phyloP scores from a whole-genome alignment of 2,113 vertebrate genomes.

The Chauna torquata region DNA sequence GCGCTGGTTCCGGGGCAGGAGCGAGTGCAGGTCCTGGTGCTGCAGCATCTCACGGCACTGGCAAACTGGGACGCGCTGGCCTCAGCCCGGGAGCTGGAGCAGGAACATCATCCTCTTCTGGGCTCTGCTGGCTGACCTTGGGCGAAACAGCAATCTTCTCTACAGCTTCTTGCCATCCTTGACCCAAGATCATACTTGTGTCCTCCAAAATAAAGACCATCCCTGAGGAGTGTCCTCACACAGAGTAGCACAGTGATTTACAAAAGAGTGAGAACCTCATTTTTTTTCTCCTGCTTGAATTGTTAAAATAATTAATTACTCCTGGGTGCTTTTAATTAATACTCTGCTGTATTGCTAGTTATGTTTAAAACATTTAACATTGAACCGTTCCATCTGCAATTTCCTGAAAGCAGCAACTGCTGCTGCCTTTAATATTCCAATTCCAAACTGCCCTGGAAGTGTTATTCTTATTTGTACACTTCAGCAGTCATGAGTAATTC shows the following conservation, averaged over 20 bases:
- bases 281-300: neutral
- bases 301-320: slow-evolving; percentile 12
- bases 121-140: neutral
- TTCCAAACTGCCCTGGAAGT: neutral
- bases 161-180: neutral
- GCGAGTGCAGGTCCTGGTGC: neutral
- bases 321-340: slow-evolving; percentile 27
- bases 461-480: slow-evolving; percentile 11
- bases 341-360: neutral
- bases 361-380: neutral
- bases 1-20: rapidly evolving
- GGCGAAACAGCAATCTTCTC: neutral
- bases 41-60: neutral
- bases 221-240: neutral
- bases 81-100: neutral
- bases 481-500: neutral
- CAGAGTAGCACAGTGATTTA: neutral
- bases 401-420: neutral
- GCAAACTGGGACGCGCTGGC: neutral
- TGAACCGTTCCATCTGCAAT: neutral
- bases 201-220: neutral
- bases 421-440: neutral
- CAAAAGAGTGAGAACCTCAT: neutral
- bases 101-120: neutral
- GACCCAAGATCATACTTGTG: neutral